Evolutionary conservation across 2,113 vertebrate genomes (phyloP), one percentile per base, ranked within the genome.

Genomic region (Cavia aperea): DNA sequence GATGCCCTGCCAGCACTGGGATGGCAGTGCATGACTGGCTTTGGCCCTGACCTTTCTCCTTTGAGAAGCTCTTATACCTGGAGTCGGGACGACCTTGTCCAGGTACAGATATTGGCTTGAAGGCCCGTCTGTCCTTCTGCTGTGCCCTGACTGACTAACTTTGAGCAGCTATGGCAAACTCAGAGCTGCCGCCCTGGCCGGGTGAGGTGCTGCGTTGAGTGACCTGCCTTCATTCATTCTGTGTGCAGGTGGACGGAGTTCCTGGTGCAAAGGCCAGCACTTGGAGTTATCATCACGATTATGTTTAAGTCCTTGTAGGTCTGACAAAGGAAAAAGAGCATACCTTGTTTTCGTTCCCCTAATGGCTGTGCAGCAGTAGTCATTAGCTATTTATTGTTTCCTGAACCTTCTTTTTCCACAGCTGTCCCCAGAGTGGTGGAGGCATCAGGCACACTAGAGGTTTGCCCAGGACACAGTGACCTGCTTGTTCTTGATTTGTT

Each of bases 301-400:
- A 31, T 78, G 75, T 72, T 65, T 39, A 62, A 70, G 39, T 79
- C 49, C 95, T 46, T 88, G 56, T 90, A 39, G 83, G 2, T 62
- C 19, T 77, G 56, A 79, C 43, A 63, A 49, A 93, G 87, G 66
- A 86, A 65, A 82, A 82, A 46, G 29, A 51, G 15, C 23, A 66
- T 82, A 33, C 43, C 73, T 79, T 90, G 72, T 93, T 92, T 79
- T 87, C 13, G 60, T 77, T 72, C 43, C 51, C 63, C 86, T 54
- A 29, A 29, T 79, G 31, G 26, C 51, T 19, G 7, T 31, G 60
- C 56, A 39, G 63, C 7, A n/a, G 4, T 91, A 24, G 91, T 88
- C 77, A 56, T 63, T n/a, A 79, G 68, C 46, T 39, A 8, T 86
- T 66, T 84, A 49, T 60, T 92, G 70, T 77, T 81, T 78, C 15